phyloP scores from a whole-genome alignment of 2,888 invertebrate species.

The Pristionchus entomophagus region DNA sequence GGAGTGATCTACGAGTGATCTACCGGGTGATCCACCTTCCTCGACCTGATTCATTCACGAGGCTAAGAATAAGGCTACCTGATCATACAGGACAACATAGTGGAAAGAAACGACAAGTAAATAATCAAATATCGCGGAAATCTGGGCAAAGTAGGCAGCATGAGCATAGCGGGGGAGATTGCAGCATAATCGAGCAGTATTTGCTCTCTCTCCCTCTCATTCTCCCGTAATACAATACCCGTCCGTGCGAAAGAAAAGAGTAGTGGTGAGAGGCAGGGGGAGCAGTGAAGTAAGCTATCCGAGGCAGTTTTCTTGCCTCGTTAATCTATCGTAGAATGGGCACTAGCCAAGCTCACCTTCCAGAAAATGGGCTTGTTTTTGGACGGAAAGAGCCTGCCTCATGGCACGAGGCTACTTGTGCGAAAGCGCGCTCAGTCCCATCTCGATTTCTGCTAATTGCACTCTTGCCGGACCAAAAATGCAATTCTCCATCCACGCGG shows the following conservation, averaged over 20 bases:
- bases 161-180: background rate
- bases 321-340: background rate
- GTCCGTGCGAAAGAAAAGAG: background rate
- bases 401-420: background rate
- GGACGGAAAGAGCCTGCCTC: background rate
- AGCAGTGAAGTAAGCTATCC: background rate
- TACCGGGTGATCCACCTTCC: too few relatives aligned
- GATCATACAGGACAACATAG: too few relatives aligned
- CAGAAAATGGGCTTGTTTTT: background rate
- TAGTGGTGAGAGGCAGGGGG: background rate
- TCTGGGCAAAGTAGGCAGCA: background rate
- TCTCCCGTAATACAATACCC: slow-evolving; percentile 1
- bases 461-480: background rate
- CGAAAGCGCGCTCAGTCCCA: background rate
- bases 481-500: background rate
- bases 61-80: too few relatives aligned
- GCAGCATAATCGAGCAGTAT: slow-evolving; percentile 28
- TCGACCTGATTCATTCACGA: too few relatives aligned
- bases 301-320: background rate
- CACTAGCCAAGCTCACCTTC: background rate
- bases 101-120: too few relatives aligned
- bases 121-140: too few relatives aligned
- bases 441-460: background rate
- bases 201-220: background rate
- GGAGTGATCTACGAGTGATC: background rate